Evolutionary conservation across 2,888 invertebrate species (phyloP).

Genomic region (Rhorus exstirpatorius): DNA sequence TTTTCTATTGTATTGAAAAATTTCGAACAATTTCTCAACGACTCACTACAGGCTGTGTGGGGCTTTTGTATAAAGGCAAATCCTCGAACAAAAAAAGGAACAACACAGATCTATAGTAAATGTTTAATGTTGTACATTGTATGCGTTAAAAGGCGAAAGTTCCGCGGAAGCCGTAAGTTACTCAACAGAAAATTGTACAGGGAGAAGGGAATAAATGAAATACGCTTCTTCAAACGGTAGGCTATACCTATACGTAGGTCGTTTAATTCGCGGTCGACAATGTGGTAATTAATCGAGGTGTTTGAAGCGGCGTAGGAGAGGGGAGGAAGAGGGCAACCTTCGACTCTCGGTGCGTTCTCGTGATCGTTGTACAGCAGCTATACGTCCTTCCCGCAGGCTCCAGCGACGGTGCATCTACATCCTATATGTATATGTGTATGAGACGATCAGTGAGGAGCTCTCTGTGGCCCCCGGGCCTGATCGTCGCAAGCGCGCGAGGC

Average conservation of each 20-base stretch:
- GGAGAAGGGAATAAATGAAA: slow-evolving; percentile 58
- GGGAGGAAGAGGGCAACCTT: slow-evolving; percentile 72
- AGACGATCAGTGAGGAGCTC: slow-evolving; percentile 41
- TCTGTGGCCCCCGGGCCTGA: slow-evolving; percentile 63
- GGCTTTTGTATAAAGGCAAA: neutral
- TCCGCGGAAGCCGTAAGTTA: slow-evolving; percentile 50
- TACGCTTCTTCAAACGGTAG: slow-evolving; percentile 10
- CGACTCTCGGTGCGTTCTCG: slow-evolving; percentile 72
- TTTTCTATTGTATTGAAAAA: no score
- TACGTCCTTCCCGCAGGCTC: slow-evolving; percentile 64
- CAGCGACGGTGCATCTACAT: neutral
- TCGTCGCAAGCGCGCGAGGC: slow-evolving; percentile 56
- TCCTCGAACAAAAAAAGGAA: neutral
- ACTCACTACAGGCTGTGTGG: no score
- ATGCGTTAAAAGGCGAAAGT: slow-evolving; percentile 19
- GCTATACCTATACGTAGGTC: slow-evolving; percentile 49
- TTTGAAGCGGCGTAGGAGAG: slow-evolving; percentile 71
- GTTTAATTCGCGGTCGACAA: slow-evolving; percentile 81
- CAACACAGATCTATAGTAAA: neutral
- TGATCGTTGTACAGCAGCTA: slow-evolving; percentile 59
- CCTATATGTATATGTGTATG: slow-evolving; percentile 16
- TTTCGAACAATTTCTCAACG: no score
- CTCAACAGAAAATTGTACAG: slow-evolving; percentile 44
- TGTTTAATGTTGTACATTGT: slow-evolving; percentile 13
- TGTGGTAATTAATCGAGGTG: slow-evolving; percentile 86